phyloP scores from a whole-genome alignment of 1,140 invertebrate genomes.

The Conopomorpha cramerella region DNA sequence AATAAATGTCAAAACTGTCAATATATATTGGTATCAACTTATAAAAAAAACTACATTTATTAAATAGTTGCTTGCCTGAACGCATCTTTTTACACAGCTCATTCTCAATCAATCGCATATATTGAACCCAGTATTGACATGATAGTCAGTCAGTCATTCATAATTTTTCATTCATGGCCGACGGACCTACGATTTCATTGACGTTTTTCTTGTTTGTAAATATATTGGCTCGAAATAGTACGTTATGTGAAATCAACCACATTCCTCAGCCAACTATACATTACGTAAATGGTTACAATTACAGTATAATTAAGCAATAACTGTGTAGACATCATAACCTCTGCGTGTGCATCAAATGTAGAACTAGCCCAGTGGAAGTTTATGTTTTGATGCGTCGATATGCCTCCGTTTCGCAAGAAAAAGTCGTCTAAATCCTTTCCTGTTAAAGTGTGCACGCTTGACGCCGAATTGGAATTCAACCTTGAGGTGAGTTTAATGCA shows the following conservation, averaged over 20 bases:
- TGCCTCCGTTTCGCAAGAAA: slow-evolving; percentile 82
- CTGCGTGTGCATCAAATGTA: too few relatives aligned
- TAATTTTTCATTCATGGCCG: slow-evolving; percentile 40
- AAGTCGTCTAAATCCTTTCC: slow-evolving; percentile 88
- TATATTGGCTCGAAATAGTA: slow-evolving; percentile 58
- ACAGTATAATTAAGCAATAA: slow-evolving; percentile 25
- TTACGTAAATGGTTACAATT: slow-evolving; percentile 52
- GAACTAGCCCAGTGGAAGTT: too few relatives aligned
- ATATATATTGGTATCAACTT: too few relatives aligned
- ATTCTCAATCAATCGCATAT: too few relatives aligned
- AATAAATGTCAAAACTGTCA: slow-evolving; percentile 4
- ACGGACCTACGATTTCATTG: slow-evolving; percentile 50
- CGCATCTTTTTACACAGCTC: too few relatives aligned
- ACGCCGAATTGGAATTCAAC: slow-evolving; percentile 96
- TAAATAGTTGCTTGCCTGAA: too few relatives aligned
- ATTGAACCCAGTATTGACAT: too few relatives aligned
- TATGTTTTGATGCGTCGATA: too few relatives aligned
- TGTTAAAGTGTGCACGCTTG: slow-evolving; percentile 94
- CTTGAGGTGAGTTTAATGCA: slow-evolving; percentile 79
- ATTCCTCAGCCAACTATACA: slow-evolving; percentile 35
- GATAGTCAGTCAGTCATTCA: too few relatives aligned
- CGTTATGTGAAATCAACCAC: slow-evolving; percentile 53
- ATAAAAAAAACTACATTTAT: too few relatives aligned
- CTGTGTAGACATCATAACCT: slow-evolving; percentile 37
- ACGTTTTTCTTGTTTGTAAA: slow-evolving; percentile 59